Evolutionary conservation across 2,113 vertebrate genomes (phyloP), one percentile per base, ranked within the genome.

Genomic region (Misgurnus anguillicaudatus): DNA sequence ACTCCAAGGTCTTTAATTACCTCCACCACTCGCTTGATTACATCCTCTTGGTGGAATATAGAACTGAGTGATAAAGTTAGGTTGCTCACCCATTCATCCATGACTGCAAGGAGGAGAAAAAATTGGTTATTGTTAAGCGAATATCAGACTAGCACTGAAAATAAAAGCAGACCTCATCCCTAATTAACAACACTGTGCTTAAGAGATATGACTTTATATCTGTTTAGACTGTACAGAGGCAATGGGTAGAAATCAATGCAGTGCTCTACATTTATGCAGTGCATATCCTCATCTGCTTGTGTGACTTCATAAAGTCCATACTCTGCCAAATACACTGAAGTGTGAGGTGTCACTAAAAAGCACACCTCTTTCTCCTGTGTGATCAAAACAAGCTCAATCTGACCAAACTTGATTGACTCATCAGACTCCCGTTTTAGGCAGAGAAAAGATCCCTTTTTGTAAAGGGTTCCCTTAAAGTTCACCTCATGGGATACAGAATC

Each of bases 321-420:
- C 38, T 76, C 80, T 65, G 66, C 53, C 36, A 81, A 71, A 77
- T 77, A 77, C 48, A 76, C 10, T 63, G 64, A 81, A 62, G 45
- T 79, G 79, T 75, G 71, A 60, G 60, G 60, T 65, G 66, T 65
- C 66, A 81, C 67, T 21, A 81, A 60, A 71, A 77, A 81, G 57
- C 58, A 77, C 42, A 81, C 42, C 65, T 76, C 58, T 9, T 77
- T 77, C 11, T 81, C 64, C 24, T 76, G n/a, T 67, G 64, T 75
- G 45, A 79, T 63, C 77, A 83, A 83, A 79, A 70, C 11, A 38
- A 83, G 77, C 31, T 79, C 62, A 83, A 75, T 83, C 63, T 70
- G 55, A 57, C 80, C 75, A 82, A 77, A 82, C 47, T 71, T 69
- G 65, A 77, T 69, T 48, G 72, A 69, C 21, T 82, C 75, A 82